Conservation (phyloP, 2,888 invertebrate genomes). For the Anoplius nigerrimus region DNA sequence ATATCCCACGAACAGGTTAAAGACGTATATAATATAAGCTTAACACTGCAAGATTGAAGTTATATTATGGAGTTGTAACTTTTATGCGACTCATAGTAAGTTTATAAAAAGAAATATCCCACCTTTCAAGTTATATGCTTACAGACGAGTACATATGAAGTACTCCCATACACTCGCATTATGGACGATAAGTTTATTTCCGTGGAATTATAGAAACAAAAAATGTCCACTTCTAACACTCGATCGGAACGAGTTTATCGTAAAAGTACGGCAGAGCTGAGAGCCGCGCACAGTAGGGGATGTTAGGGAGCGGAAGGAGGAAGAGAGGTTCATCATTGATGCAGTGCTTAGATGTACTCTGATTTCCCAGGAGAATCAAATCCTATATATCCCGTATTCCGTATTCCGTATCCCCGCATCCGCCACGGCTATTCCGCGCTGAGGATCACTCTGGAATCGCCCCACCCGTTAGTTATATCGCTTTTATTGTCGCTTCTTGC, state of each 20-base stretch:
- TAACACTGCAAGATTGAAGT: too few relatives aligned
- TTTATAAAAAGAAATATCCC: too few relatives aligned
- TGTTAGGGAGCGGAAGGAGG: conserved; percentile 22
- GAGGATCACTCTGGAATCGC: conserved; percentile 2
- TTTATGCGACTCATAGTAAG: too few relatives aligned
- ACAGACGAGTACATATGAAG: too few relatives aligned
- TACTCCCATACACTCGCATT: too few relatives aligned
- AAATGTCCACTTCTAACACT: background rate
- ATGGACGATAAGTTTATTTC: too few relatives aligned
- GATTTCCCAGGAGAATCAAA: conserved; percentile 56
- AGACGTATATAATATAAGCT: too few relatives aligned
- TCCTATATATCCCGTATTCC: conserved; percentile 46
- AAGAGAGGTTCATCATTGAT: conserved; percentile 52
- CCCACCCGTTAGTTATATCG: background rate
- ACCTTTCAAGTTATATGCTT: too few relatives aligned
- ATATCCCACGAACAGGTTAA: too few relatives aligned
- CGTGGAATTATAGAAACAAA: too few relatives aligned
- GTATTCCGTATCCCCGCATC: conserved; percentile 35
- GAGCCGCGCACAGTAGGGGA: background rate
- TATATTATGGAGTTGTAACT: too few relatives aligned
- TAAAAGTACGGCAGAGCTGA: background rate
- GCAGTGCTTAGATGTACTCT: conserved; percentile 54
- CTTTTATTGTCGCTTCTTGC: conserved; percentile 2
- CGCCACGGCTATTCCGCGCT: background rate
- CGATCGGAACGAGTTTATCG: background rate